Evolutionary conservation across 2,797 vertebrate genomes (phyloP).

Genomic region (Siniperca scherzeri): DNA sequence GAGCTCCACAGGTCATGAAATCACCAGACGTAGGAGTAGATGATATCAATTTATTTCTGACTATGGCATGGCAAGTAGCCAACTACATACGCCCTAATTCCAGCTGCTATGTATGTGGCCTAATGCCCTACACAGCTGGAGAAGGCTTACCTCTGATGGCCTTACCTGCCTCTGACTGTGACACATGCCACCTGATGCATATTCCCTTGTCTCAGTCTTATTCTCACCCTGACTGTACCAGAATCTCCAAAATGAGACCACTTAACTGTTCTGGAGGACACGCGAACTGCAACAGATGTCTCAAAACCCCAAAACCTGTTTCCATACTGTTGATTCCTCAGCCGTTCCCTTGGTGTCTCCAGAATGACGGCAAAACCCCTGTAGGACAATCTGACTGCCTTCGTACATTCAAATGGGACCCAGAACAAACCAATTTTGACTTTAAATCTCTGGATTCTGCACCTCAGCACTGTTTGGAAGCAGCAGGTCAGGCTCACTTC

Average conservation of each 20-base stretch:
- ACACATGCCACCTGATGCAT: slow-evolving; percentile 71
- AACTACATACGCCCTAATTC: slow-evolving; percentile 49
- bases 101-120: slow-evolving; percentile 72
- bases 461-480: slow-evolving; percentile 53
- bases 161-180: slow-evolving; percentile 67
- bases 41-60: slow-evolving; percentile 63
- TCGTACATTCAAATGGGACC: slow-evolving; percentile 58
- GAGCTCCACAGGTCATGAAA: not conserved
- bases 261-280: slow-evolving; percentile 39
- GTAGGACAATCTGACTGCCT: slow-evolving; percentile 62
- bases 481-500: slow-evolving; percentile 41
- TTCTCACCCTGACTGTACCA: slow-evolving; percentile 45
- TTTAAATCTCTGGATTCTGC: slow-evolving; percentile 19
- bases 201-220: slow-evolving; percentile 37
- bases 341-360: slow-evolving; percentile 66
- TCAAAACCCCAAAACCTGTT: slow-evolving; percentile 56
- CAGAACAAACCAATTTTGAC: not conserved
- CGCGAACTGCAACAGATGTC: slow-evolving; percentile 62
- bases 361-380: slow-evolving; percentile 50
- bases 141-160: slow-evolving; percentile 75
- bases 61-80: slow-evolving; percentile 69
- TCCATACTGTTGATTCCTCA: slow-evolving; percentile 53
- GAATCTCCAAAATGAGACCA: slow-evolving; percentile 58
- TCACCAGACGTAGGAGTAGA: not conserved
- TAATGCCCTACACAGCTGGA: slow-evolving; percentile 66